Base-by-base conservation (phyloP, 2,888 invertebrate species). In the Drosophila leonis region DNA sequence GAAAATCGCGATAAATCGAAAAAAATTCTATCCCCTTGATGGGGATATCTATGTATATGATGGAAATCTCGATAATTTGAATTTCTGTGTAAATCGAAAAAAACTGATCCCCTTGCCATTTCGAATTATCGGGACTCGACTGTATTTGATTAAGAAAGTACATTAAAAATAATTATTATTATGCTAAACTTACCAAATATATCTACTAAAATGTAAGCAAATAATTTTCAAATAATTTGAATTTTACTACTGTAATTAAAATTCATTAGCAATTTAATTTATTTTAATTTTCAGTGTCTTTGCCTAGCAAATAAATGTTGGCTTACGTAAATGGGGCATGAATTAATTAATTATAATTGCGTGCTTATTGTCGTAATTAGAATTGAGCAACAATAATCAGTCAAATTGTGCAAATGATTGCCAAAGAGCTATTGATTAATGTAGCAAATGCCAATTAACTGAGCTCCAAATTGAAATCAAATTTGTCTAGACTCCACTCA, bases 391-490 rank as follows among this genome's bases (percentile, higher is more conserved):
- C 29, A 67, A 39, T 59, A 63, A 75, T 72, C 61, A 65, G 46
- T 55, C 61, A 49, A 42, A 46, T 10, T 57, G 55, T 61, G 33
- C 24, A 39, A 54, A 54, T 67, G 75, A 62, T 55, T 65, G 56
- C 63, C 52, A 63, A 64, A 68, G 55, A 48, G 61, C 65, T 68
- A 71, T 73, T 90, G 71, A 84, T 90, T 84, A 84, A 84, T 83
- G 81, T 62, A 51, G 20, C 48, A 44, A 42, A 42, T 51, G 70
- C 31, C 62, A 83, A 81, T 87, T 80, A 78, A 81, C 81, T 72
- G 57, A 72, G 72, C 70, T 55, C 67, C 51, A 1, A 62, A 62
- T 44, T 64, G 27, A 68, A 48, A 41, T 31, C 0, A 46, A 52
- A 66, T 67, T 65, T 52, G 41, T 42, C 46, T 35, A 49, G 54